Conservation (phyloP, 2,113 vertebrate species). For the Murina feae region DNA sequence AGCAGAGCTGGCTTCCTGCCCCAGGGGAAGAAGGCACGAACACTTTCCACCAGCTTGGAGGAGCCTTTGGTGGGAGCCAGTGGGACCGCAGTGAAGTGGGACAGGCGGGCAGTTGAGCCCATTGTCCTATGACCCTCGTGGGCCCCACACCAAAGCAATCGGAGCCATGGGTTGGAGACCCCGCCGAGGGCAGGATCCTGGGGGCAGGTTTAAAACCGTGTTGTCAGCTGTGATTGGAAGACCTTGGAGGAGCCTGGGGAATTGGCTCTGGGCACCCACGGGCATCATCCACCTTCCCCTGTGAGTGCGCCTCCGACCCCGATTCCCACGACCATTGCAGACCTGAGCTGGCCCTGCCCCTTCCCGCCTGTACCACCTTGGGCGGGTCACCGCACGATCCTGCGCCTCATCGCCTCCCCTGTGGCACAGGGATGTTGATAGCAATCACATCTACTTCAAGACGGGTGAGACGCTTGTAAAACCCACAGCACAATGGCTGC, state of each 20-base stretch:
- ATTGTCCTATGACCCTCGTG: not conserved
- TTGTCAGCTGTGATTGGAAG: not conserved
- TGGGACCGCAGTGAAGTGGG: not conserved
- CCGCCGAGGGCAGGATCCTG: not conserved
- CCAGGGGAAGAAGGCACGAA: not conserved
- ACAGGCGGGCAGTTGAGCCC: not conserved
- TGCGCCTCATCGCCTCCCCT: not conserved
- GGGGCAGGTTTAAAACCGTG: not conserved
- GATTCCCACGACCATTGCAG: not conserved
- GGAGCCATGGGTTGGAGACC: not conserved
- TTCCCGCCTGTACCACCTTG: not conserved
- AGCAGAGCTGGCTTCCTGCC: constrained; percentile 39
- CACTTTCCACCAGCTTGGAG: not conserved
- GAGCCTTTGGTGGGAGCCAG: not conserved
- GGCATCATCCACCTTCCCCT: not conserved
- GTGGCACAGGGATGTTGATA: fast-evolving
- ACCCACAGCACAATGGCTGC: not conserved
- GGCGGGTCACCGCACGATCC: not conserved
- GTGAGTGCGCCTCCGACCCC: fast-evolving
- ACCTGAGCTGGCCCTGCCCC: not conserved
- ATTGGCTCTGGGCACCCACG: too few relatives aligned
- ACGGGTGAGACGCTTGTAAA: not conserved
- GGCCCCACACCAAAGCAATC: not conserved
- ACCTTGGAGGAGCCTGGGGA: not conserved
- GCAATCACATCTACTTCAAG: not conserved